Evolutionary conservation across 1,140 invertebrate species (phyloP).

Genomic region (Brachionus plicatilis): DNA sequence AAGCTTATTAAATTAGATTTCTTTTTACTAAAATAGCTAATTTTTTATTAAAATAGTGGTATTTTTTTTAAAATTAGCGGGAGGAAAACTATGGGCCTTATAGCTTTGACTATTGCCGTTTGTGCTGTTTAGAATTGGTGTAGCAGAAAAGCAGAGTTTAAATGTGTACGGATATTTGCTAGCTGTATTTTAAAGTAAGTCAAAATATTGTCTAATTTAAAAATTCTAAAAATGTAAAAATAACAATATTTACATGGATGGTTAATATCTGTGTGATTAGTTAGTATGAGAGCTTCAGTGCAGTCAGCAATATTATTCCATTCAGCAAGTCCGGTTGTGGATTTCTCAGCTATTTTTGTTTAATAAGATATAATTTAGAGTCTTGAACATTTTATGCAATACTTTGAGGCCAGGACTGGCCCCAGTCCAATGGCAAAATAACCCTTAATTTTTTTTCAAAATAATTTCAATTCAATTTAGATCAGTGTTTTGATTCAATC

Average conservation of each 20-base stretch:
- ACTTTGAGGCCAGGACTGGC: background rate
- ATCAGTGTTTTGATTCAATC: background rate
- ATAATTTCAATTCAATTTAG: background rate
- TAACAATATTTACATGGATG: slow-evolving; percentile 18
- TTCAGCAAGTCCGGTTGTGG: slow-evolving; percentile 21
- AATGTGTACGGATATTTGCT: slow-evolving; percentile 36
- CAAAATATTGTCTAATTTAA: background rate
- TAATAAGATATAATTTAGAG: background rate
- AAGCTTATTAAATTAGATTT: no score
- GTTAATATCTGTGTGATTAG: slow-evolving; percentile 23
- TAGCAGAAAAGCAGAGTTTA: slow-evolving; percentile 35
- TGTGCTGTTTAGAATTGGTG: background rate
- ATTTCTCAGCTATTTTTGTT: slow-evolving; percentile 18
- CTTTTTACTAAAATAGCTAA: no score
- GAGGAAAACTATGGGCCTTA: no score
- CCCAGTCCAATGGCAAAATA: background rate
- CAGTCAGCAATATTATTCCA: slow-evolving; percentile 24
- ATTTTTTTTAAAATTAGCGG: no score
- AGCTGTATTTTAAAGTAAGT: background rate
- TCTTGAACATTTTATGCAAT: background rate
- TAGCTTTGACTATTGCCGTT: background rate
- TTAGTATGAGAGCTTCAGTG: slow-evolving; percentile 34
- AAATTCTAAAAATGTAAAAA: background rate
- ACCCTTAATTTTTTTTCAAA: background rate
- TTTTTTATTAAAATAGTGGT: no score